Evolutionary conservation across 2,888 invertebrate genomes (phyloP).

Genomic region (Horisme vitalbata): DNA sequence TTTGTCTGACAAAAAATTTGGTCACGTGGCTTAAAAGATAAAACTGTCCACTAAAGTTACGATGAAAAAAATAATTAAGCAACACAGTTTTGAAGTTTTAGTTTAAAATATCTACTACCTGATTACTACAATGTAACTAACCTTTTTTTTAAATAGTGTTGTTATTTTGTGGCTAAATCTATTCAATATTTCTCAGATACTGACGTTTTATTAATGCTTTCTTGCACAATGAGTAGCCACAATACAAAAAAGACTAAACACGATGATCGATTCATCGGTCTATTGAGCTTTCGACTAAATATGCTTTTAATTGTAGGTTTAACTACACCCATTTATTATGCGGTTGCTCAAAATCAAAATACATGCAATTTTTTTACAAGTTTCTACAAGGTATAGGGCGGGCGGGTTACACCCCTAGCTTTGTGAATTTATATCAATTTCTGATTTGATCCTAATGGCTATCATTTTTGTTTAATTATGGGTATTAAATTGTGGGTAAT

Average conservation of each 20-base stretch:
- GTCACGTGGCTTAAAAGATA: constrained; percentile 22
- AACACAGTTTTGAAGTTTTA: too few species aligned
- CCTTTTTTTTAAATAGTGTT: too few species aligned
- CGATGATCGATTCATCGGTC: constrained; percentile 62
- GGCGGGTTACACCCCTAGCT: constrained; percentile 48
- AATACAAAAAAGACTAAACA: constrained; percentile 40
- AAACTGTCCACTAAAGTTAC: too few species aligned
- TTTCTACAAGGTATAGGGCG: constrained; percentile 37
- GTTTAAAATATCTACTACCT: too few species aligned
- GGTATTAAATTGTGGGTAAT: constrained; percentile 53
- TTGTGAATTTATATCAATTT: constrained; percentile 70
- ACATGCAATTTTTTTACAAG: constrained; percentile 48
- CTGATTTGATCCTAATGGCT: constrained; percentile 48
- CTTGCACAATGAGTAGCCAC: constrained; percentile 6
- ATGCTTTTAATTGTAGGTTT: constrained; percentile 68
- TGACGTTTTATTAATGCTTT: constrained; percentile 8
- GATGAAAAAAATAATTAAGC: too few species aligned
- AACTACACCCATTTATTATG: constrained; percentile 60
- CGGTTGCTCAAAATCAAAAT: constrained; percentile 74
- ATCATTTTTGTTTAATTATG: constrained; percentile 60
- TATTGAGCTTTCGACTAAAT: constrained; percentile 65
- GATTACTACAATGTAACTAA: too few species aligned
- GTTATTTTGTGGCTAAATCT: not conserved
- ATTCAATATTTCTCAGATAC: constrained; percentile 12
- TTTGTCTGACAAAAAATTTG: not conserved